These are phyloP conservation scores for Tenebrio molitor DNA, from an alignment of 1,140 invertebrate genomes.

Conservation along the genomic window DNA sequence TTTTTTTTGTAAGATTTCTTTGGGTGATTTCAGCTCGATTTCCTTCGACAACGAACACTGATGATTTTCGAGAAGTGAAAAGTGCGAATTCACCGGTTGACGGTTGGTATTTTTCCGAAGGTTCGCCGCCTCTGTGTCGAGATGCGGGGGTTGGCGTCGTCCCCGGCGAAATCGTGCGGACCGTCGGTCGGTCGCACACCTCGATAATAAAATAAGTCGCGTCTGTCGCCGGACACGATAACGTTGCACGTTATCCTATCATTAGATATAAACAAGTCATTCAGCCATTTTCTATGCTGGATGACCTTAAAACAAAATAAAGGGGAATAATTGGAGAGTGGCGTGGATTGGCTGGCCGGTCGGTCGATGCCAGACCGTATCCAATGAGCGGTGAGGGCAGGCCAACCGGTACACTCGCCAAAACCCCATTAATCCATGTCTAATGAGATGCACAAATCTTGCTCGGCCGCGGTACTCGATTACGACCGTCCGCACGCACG, in stretches of 20 bases:
- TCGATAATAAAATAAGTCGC: too few species aligned
- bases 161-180: too few species aligned
- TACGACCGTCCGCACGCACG: not conserved
- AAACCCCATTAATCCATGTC: constrained; percentile 61
- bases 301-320: constrained; percentile 65
- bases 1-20: too few species aligned
- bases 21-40: too few species aligned
- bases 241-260: constrained; percentile 3
- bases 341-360: constrained; percentile 58
- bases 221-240: not conserved
- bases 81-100: too few species aligned
- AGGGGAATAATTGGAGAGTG: constrained; percentile 62
- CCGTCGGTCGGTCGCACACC: too few species aligned
- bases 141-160: too few species aligned
- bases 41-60: too few species aligned
- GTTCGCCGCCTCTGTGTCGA: too few species aligned
- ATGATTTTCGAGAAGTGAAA: too few species aligned
- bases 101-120: too few species aligned
- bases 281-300: constrained; percentile 63
- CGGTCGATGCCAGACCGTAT: constrained; percentile 48
- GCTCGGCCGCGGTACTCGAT: constrained; percentile 20
- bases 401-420: constrained; percentile 57
- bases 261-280: constrained; percentile 57
- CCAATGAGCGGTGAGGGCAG: constrained; percentile 61
- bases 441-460: constrained; percentile 63